phyloP scores from a whole-genome alignment of 2,113 vertebrate genomes.

The Cricetomys ansorgei region DNA sequence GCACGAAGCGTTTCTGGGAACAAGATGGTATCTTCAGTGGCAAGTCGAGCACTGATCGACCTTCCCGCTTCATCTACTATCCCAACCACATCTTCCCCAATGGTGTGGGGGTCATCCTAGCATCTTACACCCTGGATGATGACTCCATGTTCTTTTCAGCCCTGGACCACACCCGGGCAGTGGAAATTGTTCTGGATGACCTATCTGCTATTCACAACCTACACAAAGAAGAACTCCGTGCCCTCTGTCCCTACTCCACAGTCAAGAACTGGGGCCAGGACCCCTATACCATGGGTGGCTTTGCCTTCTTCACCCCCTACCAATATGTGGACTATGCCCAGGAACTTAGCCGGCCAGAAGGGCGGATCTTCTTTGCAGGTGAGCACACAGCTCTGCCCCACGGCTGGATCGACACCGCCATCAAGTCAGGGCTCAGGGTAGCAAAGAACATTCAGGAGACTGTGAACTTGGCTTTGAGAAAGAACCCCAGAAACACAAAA shows the following conservation, averaged over 20 bases:
- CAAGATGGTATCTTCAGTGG: constrained; percentile 87
- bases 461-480: not conserved
- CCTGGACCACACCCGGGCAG: constrained; percentile 63
- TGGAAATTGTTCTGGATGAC: constrained; percentile 85
- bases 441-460: constrained; percentile 85
- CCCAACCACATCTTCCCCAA: constrained; percentile 83
- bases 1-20: constrained; percentile 91
- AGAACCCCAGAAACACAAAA: not conserved
- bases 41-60: constrained; percentile 85
- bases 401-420: constrained; percentile 90
- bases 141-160: constrained; percentile 88
- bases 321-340: constrained; percentile 85
- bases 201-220: constrained; percentile 86
- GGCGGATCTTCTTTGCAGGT: constrained; percentile 89
- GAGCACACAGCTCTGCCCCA: constrained; percentile 90
- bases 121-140: constrained; percentile 89
- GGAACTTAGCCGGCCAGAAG: constrained; percentile 85
- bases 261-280: constrained; percentile 91
- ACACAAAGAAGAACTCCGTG: constrained; percentile 73
- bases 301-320: constrained; percentile 89
- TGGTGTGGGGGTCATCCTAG: constrained; percentile 83
- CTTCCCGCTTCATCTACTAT: constrained; percentile 71
- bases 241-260: constrained; percentile 78
- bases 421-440: constrained; percentile 89
- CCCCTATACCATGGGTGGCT: constrained; percentile 87